Evolutionary conservation across 1,140 invertebrate genomes (phyloP), one percentile per base, ranked within the genome.

Genomic region (Anastatus disparis): DNA sequence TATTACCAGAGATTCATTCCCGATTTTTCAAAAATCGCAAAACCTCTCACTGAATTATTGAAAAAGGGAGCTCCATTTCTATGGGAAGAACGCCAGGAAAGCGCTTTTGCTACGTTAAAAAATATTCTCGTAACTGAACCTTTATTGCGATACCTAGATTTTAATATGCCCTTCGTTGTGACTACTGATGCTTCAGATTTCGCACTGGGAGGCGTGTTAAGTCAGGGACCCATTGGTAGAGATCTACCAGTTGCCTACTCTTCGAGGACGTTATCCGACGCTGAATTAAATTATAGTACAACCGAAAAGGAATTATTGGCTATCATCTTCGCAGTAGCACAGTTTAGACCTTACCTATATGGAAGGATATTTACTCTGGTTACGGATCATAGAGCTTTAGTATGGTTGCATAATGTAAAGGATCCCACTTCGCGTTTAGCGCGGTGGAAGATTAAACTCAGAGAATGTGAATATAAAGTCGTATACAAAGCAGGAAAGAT

Each of bases 381-480:
- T 15, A 87, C 84, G 0, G 87, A 89, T 67, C 84, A 87, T 61
- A 74, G 76, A 56, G 77, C 80, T 0, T 72, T n/a, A n/a, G n/a
- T n/a, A n/a, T n/a, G n/a, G n/a, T n/a, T n/a, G n/a, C n/a, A n/a
- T n/a, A n/a, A n/a, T 88, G 71, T 80, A 0, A 86, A 82, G 71
- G 76, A 85, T 44, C 72, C 71, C 0, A 48, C 29, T 1, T 63
- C 50, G n/a, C n/a, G n/a, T n/a, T n/a, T n/a, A 38, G 7, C 35
- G 35, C 35, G 35, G 7, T 38, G n/a, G n/a, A n/a, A n/a, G n/a
- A n/a, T n/a, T n/a, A n/a, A n/a, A n/a, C n/a, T n/a, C n/a, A n/a
- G n/a, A n/a, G n/a, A n/a, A n/a, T n/a, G n/a, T n/a, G n/a, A n/a
- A n/a, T n/a, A n/a, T n/a, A n/a, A n/a, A n/a, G n/a, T n/a, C n/a